Percentiles rank a stretch among this genome's conserved stretches.
phyloP scores from a whole-genome alignment of 2,797 vertebrate genomes.

The Loriculus beryllinus region DNA sequence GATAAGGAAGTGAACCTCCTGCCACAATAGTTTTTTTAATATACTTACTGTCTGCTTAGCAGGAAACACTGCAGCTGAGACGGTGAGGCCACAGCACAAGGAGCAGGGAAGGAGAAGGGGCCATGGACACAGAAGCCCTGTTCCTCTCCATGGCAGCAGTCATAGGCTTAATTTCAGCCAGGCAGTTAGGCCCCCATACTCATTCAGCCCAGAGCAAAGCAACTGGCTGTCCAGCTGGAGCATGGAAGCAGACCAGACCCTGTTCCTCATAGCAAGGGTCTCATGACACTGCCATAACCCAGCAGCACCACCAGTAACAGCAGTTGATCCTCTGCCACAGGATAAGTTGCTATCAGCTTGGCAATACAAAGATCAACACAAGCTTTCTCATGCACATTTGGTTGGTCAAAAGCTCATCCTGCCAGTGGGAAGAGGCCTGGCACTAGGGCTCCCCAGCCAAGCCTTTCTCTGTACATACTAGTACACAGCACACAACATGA shows the following conservation, averaged over 20 bases:
- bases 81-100: accelerated
- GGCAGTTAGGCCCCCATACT: too few species aligned
- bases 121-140: accelerated
- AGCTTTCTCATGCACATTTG: accelerated
- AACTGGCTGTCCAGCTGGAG: not conserved
- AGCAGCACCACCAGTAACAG: not conserved
- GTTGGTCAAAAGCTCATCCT: accelerated
- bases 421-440: accelerated
- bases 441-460: accelerated
- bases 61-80: not conserved
- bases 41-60: accelerated
- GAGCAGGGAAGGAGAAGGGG: not conserved
- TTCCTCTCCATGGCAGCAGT: accelerated
- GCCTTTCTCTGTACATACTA: accelerated
- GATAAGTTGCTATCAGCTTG: not conserved
- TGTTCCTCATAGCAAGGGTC: accelerated
- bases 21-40: too few species aligned
- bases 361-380: not conserved
- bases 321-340: not conserved
- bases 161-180: not conserved
- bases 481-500: accelerated
- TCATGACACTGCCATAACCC: accelerated
- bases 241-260: not conserved
- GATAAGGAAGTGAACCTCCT: accelerated
- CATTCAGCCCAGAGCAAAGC: not conserved